Evolutionary conservation across 2,888 invertebrate genomes (phyloP).

Genomic region (Baccha elongata): DNA sequence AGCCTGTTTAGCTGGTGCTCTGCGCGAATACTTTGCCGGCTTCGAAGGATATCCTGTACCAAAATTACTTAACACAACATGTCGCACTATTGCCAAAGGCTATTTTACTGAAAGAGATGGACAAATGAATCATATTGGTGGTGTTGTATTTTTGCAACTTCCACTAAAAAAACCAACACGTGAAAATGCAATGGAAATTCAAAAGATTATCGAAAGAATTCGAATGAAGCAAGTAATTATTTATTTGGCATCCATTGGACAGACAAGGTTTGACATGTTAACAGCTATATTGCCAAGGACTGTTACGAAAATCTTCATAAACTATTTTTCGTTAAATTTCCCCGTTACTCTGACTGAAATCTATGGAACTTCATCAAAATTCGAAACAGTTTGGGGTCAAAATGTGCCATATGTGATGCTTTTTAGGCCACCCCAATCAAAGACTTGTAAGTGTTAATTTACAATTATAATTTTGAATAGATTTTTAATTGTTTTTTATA

Average conservation of each 20-base stretch:
- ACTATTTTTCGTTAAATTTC: constrained; percentile 81
- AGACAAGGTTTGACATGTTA: constrained; percentile 80
- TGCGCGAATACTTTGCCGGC: constrained; percentile 78
- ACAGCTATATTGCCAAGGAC: constrained; percentile 80
- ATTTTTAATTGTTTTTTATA: neutral
- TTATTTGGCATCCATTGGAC: constrained; percentile 80
- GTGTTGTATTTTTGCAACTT: constrained; percentile 80
- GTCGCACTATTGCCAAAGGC: constrained; percentile 80
- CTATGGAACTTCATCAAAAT: constrained; percentile 78
- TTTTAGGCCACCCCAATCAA: constrained; percentile 81
- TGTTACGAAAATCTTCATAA: constrained; percentile 80
- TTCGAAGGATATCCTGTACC: constrained; percentile 78
- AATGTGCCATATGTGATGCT: constrained; percentile 80
- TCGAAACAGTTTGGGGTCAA: constrained; percentile 80
- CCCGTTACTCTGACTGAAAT: constrained; percentile 81
- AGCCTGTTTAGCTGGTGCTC: constrained; percentile 79
- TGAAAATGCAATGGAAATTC: constrained; percentile 77
- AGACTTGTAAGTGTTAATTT: constrained; percentile 78
- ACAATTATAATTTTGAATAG: neutral
- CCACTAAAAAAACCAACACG: constrained; percentile 78
- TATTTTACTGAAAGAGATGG: constrained; percentile 80
- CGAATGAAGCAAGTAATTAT: constrained; percentile 80
- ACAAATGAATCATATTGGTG: constrained; percentile 79
- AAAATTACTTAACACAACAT: constrained; percentile 79
- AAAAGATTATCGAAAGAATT: constrained; percentile 79